These are phyloP conservation scores for Cephalopachus bancanus DNA, from an alignment of 2,797 vertebrate species.

Conservation along the genomic window DNA sequence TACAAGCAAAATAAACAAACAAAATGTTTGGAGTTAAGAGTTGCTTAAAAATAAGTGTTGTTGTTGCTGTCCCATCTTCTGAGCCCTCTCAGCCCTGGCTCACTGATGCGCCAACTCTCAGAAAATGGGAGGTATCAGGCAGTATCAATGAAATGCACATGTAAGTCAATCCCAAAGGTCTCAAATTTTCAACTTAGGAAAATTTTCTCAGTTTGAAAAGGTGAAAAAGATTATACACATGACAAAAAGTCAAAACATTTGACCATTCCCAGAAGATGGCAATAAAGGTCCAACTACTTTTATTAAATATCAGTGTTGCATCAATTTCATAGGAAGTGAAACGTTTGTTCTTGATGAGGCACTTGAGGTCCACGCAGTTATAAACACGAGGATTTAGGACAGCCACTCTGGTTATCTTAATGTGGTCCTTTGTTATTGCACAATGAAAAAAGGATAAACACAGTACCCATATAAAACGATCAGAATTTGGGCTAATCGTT, in stretches of 20 bases:
- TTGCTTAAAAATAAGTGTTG: not conserved
- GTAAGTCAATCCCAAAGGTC: not conserved
- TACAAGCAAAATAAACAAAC: not conserved
- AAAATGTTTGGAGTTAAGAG: not conserved
- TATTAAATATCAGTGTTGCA: not conserved
- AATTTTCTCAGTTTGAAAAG: conserved; percentile 53
- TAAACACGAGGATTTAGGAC: not conserved
- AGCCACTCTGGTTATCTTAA: not conserved
- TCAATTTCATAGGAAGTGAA: not conserved
- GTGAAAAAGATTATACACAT: not conserved
- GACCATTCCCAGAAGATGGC: too few relatives aligned
- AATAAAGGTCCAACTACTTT: not conserved
- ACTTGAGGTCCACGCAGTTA: not conserved
- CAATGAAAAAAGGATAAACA: not conserved
- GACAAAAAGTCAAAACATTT: conserved; percentile 18
- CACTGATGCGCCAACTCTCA: not conserved
- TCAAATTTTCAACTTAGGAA: not conserved
- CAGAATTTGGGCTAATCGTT: not conserved
- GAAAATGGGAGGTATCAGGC: not conserved
- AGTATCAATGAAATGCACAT: not conserved
- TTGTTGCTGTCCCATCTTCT: not conserved
- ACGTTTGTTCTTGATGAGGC: not conserved
- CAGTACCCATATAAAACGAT: not conserved
- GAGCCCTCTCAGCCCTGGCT: not conserved
- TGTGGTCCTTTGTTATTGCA: not conserved